These are phyloP conservation scores for Euborellia annulipes DNA, from an alignment of 1,140 invertebrate genomes.

Conservation along the genomic window DNA sequence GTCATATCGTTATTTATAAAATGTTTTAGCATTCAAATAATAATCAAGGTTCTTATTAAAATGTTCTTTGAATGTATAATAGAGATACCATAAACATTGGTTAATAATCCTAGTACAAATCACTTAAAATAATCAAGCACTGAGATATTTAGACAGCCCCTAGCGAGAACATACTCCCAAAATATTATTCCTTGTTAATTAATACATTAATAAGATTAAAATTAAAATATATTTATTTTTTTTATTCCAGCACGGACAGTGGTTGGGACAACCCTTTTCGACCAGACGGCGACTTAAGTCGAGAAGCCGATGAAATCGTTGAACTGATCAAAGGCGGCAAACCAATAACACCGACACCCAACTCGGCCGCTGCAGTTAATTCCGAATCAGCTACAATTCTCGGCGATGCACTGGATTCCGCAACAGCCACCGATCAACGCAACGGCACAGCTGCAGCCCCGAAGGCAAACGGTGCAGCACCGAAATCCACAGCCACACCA, in stretches of 20 bases:
- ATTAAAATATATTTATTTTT: too few species aligned
- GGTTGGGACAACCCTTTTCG: constrained; percentile 95
- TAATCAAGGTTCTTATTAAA: too few species aligned
- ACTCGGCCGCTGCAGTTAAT: constrained; percentile 12
- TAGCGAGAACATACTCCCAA: too few species aligned
- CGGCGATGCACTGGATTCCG: constrained; percentile 23
- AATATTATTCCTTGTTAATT: too few species aligned
- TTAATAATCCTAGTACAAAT: too few species aligned
- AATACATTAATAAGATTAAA: too few species aligned
- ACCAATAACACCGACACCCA: constrained; percentile 53
- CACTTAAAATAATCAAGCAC: too few species aligned
- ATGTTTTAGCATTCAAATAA: too few species aligned
- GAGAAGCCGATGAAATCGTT: constrained; percentile 91
- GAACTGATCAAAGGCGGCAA: constrained; percentile 82
- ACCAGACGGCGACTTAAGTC: constrained; percentile 83
- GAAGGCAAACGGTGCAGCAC: constrained; percentile 10
- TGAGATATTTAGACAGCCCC: too few species aligned
- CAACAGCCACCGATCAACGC: constrained; percentile 19
- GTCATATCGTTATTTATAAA: too few species aligned
- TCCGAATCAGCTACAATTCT: constrained; percentile 21
- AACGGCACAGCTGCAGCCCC: constrained; percentile 24
- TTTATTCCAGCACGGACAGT: constrained; percentile 68
- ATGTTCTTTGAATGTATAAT: too few species aligned
- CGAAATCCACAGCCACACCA: not conserved
- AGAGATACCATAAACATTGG: too few species aligned